Conservation (phyloP, 2,113 vertebrate species). For the Rhipidura dahli region DNA sequence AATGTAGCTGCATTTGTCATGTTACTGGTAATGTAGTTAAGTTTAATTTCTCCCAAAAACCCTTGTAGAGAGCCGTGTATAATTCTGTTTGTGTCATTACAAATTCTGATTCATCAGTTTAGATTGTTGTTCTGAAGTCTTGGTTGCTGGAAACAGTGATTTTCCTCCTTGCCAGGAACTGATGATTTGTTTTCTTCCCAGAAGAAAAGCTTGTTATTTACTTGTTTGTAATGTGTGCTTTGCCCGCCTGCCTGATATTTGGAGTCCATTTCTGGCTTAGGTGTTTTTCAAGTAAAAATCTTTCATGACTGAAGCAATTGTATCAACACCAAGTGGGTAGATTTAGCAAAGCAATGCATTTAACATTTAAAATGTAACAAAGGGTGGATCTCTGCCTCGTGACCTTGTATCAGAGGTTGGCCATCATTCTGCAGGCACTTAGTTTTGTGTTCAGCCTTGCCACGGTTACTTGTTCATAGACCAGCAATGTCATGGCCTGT, state of each 20-base stretch:
- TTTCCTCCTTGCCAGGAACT: conserved; percentile 39
- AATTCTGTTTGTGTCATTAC: conserved; percentile 50
- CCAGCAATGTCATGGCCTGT: not conserved
- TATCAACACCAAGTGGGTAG: not conserved
- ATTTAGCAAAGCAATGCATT: not conserved
- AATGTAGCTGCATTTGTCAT: conserved; percentile 20
- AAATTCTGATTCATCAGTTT: conserved; percentile 49
- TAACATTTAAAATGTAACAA: not conserved
- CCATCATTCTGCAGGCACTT: not conserved
- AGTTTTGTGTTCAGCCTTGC: not conserved
- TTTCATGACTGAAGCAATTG: not conserved
- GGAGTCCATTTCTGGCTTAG: not conserved
- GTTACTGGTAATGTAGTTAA: conserved; percentile 37
- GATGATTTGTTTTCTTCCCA: conserved; percentile 48
- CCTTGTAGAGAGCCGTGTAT: not conserved
- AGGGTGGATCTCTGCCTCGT: not conserved
- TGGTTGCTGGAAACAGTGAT: conserved; percentile 43
- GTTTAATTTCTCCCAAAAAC: conserved; percentile 28
- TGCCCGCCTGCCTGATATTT: not conserved
- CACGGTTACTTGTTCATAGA: not conserved
- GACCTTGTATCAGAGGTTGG: not conserved
- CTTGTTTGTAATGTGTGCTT: not conserved
- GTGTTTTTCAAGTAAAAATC: not conserved
- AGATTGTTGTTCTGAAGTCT: conserved; percentile 25
- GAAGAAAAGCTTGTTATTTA: conserved; percentile 41